Evolutionary conservation across 2,888 invertebrate species (phyloP).

Genomic region (Drosophila putrida): DNA sequence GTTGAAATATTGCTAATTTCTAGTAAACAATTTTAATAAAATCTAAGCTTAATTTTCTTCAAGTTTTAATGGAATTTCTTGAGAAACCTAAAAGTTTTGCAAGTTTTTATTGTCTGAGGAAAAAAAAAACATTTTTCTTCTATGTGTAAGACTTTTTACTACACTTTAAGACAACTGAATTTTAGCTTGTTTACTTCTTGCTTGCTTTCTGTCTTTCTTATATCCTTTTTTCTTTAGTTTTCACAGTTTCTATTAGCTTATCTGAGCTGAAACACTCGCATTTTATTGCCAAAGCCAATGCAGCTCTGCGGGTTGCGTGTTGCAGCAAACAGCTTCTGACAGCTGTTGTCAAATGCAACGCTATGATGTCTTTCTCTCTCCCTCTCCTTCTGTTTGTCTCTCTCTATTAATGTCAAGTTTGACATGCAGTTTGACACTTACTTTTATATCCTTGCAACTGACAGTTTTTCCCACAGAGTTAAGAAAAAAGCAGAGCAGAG

Average conservation of each 20-base stretch:
- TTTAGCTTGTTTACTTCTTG: neutral
- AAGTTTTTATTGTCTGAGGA: neutral
- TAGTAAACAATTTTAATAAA: neutral
- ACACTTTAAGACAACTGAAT: neutral
- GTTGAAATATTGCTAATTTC: too few species aligned
- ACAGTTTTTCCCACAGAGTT: slow-evolving; percentile 46
- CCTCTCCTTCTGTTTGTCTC: slow-evolving; percentile 7
- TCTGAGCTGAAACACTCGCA: slow-evolving; percentile 1
- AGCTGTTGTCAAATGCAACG: slow-evolving; percentile 64
- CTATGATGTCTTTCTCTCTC: slow-evolving; percentile 12
- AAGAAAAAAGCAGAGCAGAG: neutral
- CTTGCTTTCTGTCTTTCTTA: neutral
- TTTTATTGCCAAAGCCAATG: slow-evolving; percentile 1
- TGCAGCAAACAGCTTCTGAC: slow-evolving; percentile 71
- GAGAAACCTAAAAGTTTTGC: neutral
- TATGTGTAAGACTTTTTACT: neutral
- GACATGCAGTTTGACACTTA: slow-evolving; percentile 43
- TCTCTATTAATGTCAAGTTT: slow-evolving; percentile 42
- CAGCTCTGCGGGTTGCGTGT: slow-evolving; percentile 40
- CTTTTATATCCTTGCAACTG: slow-evolving; percentile 36
- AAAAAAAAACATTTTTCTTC: neutral
- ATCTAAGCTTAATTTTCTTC: neutral
- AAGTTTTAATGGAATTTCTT: neutral
- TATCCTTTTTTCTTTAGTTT: neutral
- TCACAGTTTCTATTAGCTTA: slow-evolving; percentile 22